Evolutionary conservation across 2,888 invertebrate species (phyloP).

Genomic region (Eilema depressum): DNA sequence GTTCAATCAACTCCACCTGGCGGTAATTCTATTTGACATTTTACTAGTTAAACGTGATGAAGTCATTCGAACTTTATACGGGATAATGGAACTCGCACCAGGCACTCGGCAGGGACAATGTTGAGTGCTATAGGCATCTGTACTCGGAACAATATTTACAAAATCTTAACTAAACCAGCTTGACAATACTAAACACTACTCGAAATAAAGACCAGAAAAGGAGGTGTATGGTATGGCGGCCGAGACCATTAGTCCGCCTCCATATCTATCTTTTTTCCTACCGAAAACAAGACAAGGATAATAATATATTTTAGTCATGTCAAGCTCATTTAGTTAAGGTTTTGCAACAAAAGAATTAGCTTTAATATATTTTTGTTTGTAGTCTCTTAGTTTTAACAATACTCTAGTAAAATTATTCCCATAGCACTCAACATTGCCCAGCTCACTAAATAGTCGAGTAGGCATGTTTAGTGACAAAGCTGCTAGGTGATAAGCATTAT

Average conservation of each 20-base stretch:
- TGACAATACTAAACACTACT: not conserved
- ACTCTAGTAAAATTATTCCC: not conserved
- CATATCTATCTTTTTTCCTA: not conserved
- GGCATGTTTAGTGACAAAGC: constrained; percentile 28
- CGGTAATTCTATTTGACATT: no score
- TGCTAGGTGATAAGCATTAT: constrained; percentile 30
- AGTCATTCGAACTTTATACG: no score
- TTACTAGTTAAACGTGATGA: no score
- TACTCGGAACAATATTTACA: not conserved
- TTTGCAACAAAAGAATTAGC: no score
- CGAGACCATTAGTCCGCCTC: not conserved
- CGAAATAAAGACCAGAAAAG: no score
- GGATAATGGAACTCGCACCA: not conserved
- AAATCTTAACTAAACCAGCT: not conserved
- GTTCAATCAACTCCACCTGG: no score
- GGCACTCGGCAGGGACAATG: not conserved
- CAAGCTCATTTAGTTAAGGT: not conserved
- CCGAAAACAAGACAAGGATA: not conserved
- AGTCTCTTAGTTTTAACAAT: not conserved
- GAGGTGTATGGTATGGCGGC: no score
- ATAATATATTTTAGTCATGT: not conserved
- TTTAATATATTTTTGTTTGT: no score
- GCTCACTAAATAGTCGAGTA: not conserved
- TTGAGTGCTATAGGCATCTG: not conserved
- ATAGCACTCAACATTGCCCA: constrained; percentile 16